Conservation (phyloP, 2,797 vertebrate species). For the Selene dorsalis region DNA sequence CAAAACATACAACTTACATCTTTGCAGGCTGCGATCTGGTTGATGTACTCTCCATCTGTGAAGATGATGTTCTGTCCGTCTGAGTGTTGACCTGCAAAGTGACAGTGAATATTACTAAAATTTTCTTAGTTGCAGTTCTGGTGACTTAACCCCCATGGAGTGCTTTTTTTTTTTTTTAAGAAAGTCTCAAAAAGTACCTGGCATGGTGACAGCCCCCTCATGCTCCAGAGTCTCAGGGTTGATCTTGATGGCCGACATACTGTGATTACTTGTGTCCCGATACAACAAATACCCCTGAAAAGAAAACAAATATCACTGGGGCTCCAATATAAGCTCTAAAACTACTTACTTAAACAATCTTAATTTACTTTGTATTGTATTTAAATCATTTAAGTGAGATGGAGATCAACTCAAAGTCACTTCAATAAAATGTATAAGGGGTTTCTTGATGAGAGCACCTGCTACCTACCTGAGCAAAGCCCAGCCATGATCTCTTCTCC, state of each 20-base stretch:
- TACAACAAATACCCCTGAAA: constrained; percentile 94
- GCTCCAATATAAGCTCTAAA: not conserved
- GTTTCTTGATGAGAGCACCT: constrained; percentile 8
- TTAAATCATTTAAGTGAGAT: not conserved
- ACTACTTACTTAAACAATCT: not conserved
- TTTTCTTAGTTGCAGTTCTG: not conserved
- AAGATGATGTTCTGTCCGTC: constrained; percentile 99
- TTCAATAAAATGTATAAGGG: not conserved
- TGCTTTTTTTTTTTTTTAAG: not conserved
- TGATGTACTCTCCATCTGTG: constrained; percentile 98
- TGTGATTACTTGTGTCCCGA: constrained; percentile 93
- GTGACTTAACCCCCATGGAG: not conserved
- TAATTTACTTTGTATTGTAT: not conserved
- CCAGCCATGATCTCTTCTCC: constrained; percentile 98
- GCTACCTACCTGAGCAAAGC: constrained; percentile 94
- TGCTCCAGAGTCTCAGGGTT: constrained; percentile 98
- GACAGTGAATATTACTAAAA: not conserved
- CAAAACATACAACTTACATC: constrained; percentile 86
- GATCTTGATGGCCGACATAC: constrained; percentile 95
- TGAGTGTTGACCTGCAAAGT: constrained; percentile 89
- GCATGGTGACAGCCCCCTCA: constrained; percentile 93
- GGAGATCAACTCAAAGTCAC: not conserved
- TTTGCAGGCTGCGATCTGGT: constrained; percentile 99
- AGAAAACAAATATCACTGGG: constrained; percentile 24
- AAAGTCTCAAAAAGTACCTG: constrained; percentile 83